A percentile compares a stretch with the other conserved stretches of the same genome.
Evolutionary conservation across 2,113 vertebrate genomes (phyloP).

Genomic region (Carassius carassius): DNA sequence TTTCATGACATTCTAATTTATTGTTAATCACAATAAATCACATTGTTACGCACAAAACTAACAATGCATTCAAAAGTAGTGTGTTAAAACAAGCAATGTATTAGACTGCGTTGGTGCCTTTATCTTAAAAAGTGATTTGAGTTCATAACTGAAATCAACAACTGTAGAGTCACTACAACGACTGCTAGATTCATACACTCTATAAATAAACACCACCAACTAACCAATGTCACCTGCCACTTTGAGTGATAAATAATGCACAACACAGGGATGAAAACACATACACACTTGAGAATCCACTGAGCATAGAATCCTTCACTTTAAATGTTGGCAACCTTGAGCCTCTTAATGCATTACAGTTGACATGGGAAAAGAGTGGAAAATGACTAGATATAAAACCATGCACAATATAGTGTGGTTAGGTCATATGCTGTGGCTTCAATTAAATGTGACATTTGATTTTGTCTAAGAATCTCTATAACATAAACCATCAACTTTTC

Average conservation of each 20-base stretch:
- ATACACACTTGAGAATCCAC: neutral
- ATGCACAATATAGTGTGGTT: neutral
- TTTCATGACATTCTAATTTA: too few relatives aligned
- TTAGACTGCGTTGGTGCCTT: neutral
- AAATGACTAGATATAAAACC: neutral
- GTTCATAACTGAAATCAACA: neutral
- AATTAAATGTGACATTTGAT: neutral
- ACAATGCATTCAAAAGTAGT: too few relatives aligned
- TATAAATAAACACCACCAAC: constrained; percentile 34
- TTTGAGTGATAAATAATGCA: constrained; percentile 38
- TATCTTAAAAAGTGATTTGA: constrained; percentile 3
- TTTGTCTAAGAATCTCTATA: neutral
- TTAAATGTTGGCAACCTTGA: constrained; percentile 20
- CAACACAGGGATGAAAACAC: constrained; percentile 21
- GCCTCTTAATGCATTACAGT: constrained; percentile 34
- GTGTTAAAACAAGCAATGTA: neutral
- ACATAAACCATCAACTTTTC: neutral
- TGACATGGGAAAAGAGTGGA: neutral
- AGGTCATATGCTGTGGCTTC: neutral
- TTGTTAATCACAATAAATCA: too few relatives aligned
- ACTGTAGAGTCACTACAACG: neutral
- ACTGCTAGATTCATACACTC: constrained; percentile 18
- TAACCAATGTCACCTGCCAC: constrained; percentile 38
- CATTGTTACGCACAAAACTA: too few relatives aligned
- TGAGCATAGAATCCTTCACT: neutral